Evolutionary conservation across 2,888 invertebrate genomes (phyloP).

Genomic region (Embidobia sp.): DNA sequence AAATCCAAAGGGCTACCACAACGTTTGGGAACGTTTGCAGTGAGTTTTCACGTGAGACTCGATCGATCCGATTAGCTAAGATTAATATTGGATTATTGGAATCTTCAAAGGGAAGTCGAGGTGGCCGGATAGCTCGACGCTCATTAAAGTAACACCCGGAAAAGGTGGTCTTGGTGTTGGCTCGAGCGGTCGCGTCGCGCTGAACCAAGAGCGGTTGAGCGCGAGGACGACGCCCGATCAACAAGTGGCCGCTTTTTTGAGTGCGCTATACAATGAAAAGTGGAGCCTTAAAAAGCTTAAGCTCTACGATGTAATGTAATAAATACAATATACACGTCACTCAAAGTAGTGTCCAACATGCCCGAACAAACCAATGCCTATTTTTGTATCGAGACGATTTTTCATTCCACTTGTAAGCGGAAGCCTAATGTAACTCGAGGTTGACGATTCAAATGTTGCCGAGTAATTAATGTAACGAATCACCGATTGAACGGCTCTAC

Average conservation of each 20-base stretch:
- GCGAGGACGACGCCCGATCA: background rate
- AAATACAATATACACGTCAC: constrained; percentile 64
- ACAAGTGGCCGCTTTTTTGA: constrained; percentile 17
- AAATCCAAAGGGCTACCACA: constrained; percentile 55
- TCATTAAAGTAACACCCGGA: constrained; percentile 31
- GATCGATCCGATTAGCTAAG: constrained; percentile 67
- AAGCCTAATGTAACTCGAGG: constrained; percentile 63
- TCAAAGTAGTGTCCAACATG: constrained; percentile 65
- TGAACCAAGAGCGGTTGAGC: background rate
- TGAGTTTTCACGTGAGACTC: constrained; percentile 65
- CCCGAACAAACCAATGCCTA: constrained; percentile 67
- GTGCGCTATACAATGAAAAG: constrained; percentile 57
- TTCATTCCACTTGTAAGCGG: constrained; percentile 64
- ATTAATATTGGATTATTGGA: constrained; percentile 64
- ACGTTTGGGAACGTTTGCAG: constrained; percentile 68
- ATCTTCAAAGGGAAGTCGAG: constrained; percentile 60
- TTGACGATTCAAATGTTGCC: constrained; percentile 33
- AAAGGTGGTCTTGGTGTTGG: constrained; percentile 22
- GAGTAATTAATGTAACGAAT: constrained; percentile 46
- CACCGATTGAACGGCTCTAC: constrained; percentile 60
- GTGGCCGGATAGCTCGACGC: constrained; percentile 66
- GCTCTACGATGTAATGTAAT: constrained; percentile 64
- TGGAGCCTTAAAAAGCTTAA: constrained; percentile 61
- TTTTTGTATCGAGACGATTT: constrained; percentile 68
- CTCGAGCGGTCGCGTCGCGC: too few relatives aligned